Base-by-base conservation (phyloP, 2,113 vertebrate species). In the Callithrix jacchus region DNA sequence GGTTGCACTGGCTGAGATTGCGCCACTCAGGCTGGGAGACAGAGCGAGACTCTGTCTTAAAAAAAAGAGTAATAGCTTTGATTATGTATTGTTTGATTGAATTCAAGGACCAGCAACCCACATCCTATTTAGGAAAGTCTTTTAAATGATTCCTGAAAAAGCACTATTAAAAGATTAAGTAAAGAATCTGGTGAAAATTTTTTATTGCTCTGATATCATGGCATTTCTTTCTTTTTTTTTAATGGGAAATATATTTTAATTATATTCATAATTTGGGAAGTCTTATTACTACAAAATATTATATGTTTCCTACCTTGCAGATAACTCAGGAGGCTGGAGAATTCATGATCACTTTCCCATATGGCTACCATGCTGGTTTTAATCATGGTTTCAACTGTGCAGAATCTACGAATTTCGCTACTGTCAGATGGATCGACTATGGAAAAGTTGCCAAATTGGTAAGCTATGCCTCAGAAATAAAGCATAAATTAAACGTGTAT, bases 361-460 rank as follows among this genome's bases (percentile, higher is more conserved):
- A 99, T 35, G 99, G 99, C 86, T 99, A 99, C 97, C 99, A 99
- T 94, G 99, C 99, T 90, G 99, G 99, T 81, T 99, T 99, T 98
- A 99, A 99, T 98, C 99, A 99, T 94, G 99, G 99, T 90, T 99
- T 99, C 98, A 99, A 99, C 98, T 99, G 99, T 98, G 99, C 99
- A 0, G 99, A 99, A 95, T 99, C 99, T 97, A 99, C 99, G 95
- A 99, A 99, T 98, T 99, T 99, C 98, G 99, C 99, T 96, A 99
- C 99, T 32, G 92, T 99, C 81, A 99, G 99, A 97, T 99, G 99
- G 99, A 99, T 99, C 97, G 99, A 99, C 98, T 99, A 99, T 94
- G 99, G 99, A 94, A 99, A 99, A 98, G 98, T 99, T 86, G 99
- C 99, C 98, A 99, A 99, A 96, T 74, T 99, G 98, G 99, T 99